phyloP scores from a whole-genome alignment of 2,888 invertebrate species.

The Caenorhabditis imperialis region DNA sequence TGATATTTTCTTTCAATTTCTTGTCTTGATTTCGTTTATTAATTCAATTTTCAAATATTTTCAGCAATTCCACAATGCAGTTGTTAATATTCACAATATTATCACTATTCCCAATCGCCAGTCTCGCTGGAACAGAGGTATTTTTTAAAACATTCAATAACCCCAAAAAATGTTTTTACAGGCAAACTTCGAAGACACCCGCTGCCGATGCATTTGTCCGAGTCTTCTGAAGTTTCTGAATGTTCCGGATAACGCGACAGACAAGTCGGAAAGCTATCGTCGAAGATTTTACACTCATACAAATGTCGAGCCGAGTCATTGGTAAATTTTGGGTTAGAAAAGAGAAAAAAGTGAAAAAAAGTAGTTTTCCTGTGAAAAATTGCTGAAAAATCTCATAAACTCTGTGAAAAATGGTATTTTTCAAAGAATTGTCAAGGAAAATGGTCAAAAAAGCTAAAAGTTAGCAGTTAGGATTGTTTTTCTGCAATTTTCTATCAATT shows the following conservation, averaged over 20 bases:
- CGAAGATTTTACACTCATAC: slow-evolving; percentile 76
- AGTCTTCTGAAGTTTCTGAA: slow-evolving; percentile 68
- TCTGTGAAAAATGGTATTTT: too few species aligned
- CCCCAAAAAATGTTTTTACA: slow-evolving; percentile 26
- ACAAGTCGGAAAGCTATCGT: slow-evolving; percentile 58
- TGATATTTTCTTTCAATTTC: too few species aligned
- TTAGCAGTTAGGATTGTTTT: too few species aligned
- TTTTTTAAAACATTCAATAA: background rate
- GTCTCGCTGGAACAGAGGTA: slow-evolving; percentile 35
- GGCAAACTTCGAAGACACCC: slow-evolving; percentile 76
- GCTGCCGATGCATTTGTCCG: slow-evolving; percentile 77
- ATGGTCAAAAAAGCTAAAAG: too few species aligned
- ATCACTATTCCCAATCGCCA: background rate
- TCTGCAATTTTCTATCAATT: background rate
- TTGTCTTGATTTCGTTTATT: too few species aligned
- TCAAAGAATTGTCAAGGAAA: too few species aligned
- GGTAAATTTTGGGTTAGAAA: slow-evolving; percentile 62
- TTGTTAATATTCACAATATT: background rate
- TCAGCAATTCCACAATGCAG: slow-evolving; percentile 9
- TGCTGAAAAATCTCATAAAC: too few species aligned
- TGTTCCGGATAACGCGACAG: slow-evolving; percentile 49
- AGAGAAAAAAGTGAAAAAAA: background rate
- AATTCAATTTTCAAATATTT: too few species aligned
- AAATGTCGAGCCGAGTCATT: slow-evolving; percentile 69
- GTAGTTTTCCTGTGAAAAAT: too few species aligned